Percentiles rank a stretch among this genome's conserved stretches.
Evolutionary conservation across 2,797 vertebrate genomes (phyloP).

Genomic region (Botia almorhae): DNA sequence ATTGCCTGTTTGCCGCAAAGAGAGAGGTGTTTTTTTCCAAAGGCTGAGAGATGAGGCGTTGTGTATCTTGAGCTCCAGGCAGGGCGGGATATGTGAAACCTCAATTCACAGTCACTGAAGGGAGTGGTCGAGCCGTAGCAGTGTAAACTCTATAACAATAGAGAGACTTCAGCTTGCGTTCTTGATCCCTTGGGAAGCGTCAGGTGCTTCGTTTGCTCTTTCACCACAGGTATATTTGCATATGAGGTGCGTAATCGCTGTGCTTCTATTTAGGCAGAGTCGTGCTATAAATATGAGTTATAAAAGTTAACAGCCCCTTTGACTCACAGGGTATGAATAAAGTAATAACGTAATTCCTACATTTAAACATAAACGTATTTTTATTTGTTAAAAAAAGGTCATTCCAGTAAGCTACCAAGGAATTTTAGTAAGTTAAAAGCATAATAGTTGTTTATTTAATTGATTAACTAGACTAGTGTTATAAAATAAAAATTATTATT

Average conservation of each 20-base stretch:
- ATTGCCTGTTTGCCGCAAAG: constrained; percentile 17
- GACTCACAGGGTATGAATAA: neutral
- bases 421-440: neutral
- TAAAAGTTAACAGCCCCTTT: neutral
- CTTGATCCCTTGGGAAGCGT: constrained; percentile 15
- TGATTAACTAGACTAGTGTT: too few relatives aligned
- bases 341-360: too few relatives aligned
- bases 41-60: constrained; percentile 19
- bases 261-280: constrained; percentile 16
- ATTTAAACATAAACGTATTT: too few relatives aligned
- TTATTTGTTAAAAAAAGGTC: too few relatives aligned
- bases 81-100: constrained; percentile 42
- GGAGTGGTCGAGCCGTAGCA: constrained; percentile 32
- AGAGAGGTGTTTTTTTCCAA: constrained; percentile 34
- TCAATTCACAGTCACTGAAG: constrained; percentile 29
- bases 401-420: too few relatives aligned
- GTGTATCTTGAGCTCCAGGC: constrained; percentile 7
- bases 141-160: neutral
- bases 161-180: constrained; percentile 9
- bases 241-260: constrained; percentile 7
- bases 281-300: constrained; percentile 14
- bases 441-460: neutral
- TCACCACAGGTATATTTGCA: constrained; percentile 30
- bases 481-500: too few relatives aligned
- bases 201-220: constrained; percentile 35